These are phyloP conservation scores for Gambusia affinis DNA, from an alignment of 2,113 vertebrate species.

Conservation along the genomic window DNA sequence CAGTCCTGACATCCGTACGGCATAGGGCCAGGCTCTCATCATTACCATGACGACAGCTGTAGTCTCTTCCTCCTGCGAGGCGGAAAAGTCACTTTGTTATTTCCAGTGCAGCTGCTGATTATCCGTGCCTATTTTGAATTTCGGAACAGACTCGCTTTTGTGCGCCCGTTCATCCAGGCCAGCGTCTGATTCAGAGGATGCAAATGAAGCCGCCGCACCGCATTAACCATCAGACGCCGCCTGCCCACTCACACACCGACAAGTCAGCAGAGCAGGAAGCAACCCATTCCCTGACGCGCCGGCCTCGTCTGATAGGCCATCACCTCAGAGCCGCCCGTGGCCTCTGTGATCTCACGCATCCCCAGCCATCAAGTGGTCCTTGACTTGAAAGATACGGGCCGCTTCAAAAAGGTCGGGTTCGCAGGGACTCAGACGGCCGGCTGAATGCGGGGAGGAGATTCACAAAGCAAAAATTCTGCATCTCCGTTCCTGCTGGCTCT, in stretches of 20 bases:
- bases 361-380: constrained; percentile 24
- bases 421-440: constrained; percentile 18
- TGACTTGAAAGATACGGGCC: constrained; percentile 28
- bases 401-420: constrained; percentile 13
- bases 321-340: constrained; percentile 17
- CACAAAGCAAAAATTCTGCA: constrained; percentile 20
- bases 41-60: constrained; percentile 13
- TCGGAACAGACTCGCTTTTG: constrained; percentile 44
- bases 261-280: constrained; percentile 10
- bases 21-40: not conserved
- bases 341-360: constrained; percentile 20
- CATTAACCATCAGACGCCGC: not conserved
- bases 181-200: constrained; percentile 36
- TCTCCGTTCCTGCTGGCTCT: constrained; percentile 17
- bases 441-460: not conserved
- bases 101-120: constrained; percentile 21
- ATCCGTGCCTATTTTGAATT: constrained; percentile 53
- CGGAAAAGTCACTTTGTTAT: constrained; percentile 4
- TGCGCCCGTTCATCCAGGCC: constrained; percentile 19
- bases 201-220: constrained; percentile 36
- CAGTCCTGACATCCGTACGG: not conserved
- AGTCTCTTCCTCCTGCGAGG: not conserved
- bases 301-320: constrained; percentile 22
- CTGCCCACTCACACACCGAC: not conserved
- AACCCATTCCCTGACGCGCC: constrained; percentile 11